Base-by-base conservation (phyloP, 2,888 invertebrate species). In the Leucozona laternaria region DNA sequence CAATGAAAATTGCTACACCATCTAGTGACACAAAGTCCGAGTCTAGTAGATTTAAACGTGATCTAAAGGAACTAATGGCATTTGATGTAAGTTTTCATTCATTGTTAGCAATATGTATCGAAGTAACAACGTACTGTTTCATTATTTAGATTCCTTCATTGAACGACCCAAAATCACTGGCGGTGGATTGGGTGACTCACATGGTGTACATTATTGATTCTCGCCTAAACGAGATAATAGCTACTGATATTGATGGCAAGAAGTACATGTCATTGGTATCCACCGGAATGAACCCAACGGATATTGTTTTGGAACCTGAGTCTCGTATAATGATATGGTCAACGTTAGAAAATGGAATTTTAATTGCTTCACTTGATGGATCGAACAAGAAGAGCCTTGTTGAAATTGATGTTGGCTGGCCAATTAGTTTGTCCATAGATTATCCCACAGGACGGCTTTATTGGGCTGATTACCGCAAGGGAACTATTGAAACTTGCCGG, bases 401-500 rank as follows among this genome's bases (percentile, higher is more conserved):
- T 68, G 93, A 93, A 75, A 93, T 94, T 4, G 94, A 95, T 89
- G 93, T 96, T 83, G 94, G 95, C 15, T 96, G 96, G 94, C 96
- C 96, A 0, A 94, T 95, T 5, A 96, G 97, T 88, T 93, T 97
- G 58, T 95, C 97, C 6, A 94, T 97, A 73, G 96, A 96, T 92
- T 94, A 95, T 91, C 94, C 96, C 0, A 95, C 95, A 0, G 93
- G 93, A n/a, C 93, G 97, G 7, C 92, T 98, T 4, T 97, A 97
- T 93, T 97, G 97, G 96, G 95, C 96, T 13, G 98, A 98, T 93
- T 95, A 95, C n/a, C 96, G 97, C 91, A 94, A 95, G 88, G 94
- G 94, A 89, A 94, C 95, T 22, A 94, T 97, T 78, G 96, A 96
- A 92, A 95, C 95, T 53, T 94, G 95, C 68, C 93, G 94, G 17